Evolutionary conservation across 2,113 vertebrate species (phyloP).

Genomic region (Parus major): DNA sequence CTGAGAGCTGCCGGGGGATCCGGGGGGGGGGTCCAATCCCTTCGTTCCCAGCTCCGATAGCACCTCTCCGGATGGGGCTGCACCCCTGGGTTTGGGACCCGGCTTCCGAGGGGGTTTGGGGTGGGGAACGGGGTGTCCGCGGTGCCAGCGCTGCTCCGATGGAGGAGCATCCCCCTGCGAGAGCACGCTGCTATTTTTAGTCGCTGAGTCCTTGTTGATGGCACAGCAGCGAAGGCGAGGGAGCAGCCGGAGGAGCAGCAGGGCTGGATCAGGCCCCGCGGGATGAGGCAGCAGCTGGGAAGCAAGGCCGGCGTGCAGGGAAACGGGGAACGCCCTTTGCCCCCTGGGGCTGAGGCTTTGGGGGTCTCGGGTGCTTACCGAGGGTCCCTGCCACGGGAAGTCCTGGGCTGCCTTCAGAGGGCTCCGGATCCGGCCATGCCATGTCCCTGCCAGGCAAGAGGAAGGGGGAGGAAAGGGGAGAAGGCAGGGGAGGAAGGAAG

Average conservation of each 20-base stretch:
- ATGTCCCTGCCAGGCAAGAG: background rate
- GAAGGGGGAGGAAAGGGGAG: background rate
- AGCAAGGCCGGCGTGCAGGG: background rate
- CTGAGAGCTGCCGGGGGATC: background rate
- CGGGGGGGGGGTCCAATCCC: background rate
- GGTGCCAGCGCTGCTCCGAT: background rate
- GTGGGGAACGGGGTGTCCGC: background rate
- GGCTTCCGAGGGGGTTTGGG: background rate
- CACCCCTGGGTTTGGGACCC: background rate
- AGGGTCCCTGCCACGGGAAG: background rate
- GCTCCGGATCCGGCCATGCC: background rate
- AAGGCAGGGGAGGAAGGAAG: background rate
- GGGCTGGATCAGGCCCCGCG: background rate
- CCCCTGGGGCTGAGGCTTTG: accelerated
- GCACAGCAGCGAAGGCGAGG: background rate
- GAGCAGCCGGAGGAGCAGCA: slow-evolving; percentile 34
- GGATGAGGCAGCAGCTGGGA: slow-evolving; percentile 57
- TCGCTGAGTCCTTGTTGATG: background rate
- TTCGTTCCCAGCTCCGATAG: background rate
- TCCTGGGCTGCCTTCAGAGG: background rate
- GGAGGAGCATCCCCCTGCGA: background rate
- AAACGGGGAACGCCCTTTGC: background rate
- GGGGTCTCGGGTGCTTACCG: background rate
- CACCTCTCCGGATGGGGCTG: background rate
- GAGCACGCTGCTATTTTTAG: slow-evolving; percentile 41